phyloP scores from a whole-genome alignment of 1,140 invertebrate species.

The Drosophila ananassae region DNA sequence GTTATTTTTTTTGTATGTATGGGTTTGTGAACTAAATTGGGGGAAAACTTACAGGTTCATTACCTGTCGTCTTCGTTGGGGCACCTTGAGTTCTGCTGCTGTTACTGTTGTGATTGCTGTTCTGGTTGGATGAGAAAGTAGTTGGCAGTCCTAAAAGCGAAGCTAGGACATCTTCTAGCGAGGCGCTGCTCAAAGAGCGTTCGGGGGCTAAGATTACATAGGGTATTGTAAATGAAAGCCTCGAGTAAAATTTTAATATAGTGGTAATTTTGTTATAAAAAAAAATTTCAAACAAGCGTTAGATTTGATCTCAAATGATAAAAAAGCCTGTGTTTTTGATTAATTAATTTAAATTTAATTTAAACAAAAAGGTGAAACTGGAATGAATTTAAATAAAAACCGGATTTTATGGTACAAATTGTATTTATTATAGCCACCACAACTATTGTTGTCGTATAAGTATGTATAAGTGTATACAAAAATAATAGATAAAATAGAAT shows the following conservation, averaged over 20 bases:
- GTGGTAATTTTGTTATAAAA: background rate
- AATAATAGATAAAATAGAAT: conserved; percentile 47
- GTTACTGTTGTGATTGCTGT: conserved; percentile 50
- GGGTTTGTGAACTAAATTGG: conserved; percentile 51
- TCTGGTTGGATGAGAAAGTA: conserved; percentile 66
- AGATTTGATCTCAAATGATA: no score
- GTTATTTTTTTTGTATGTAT: conserved; percentile 20
- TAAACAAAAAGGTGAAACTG: no score
- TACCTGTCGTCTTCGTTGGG: conserved; percentile 77
- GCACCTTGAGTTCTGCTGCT: conserved; percentile 52
- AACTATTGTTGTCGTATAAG: conserved; percentile 14
- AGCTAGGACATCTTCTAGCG: conserved; percentile 96
- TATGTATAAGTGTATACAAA: conserved; percentile 26
- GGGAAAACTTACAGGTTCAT: conserved; percentile 89
- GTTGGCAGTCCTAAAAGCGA: conserved; percentile 92
- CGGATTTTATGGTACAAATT: conserved; percentile 45
- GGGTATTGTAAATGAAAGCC: conserved; percentile 25
- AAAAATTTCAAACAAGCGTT: no score
- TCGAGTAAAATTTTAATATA: background rate
- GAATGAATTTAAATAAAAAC: conserved; percentile 14
- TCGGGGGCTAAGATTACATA: conserved; percentile 69
- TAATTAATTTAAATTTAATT: no score
- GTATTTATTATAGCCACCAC: conserved; percentile 57
- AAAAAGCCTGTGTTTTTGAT: no score
- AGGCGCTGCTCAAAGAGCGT: conserved; percentile 91